Evolutionary conservation across 2,888 invertebrate genomes (phyloP).

Genomic region (Masnerella sp.): DNA sequence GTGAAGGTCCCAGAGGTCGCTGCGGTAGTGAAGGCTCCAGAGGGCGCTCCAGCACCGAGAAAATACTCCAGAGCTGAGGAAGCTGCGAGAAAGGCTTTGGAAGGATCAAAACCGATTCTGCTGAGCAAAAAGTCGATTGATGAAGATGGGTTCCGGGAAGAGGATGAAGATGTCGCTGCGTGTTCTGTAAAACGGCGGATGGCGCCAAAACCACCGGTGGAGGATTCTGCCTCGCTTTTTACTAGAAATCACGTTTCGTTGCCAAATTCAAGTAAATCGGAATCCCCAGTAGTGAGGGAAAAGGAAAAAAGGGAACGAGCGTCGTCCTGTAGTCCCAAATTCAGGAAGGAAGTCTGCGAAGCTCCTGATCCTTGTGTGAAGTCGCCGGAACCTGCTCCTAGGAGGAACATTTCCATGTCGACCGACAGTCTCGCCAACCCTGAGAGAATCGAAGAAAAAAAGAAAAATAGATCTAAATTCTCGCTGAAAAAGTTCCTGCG

Average conservation of each 20-base stretch:
- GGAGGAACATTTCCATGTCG: slow-evolving; percentile 85
- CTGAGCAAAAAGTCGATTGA: slow-evolving; percentile 49
- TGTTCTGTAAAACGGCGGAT: slow-evolving; percentile 83
- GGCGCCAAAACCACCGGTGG: slow-evolving; percentile 84
- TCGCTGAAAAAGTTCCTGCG: slow-evolving; percentile 90
- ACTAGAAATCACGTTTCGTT: slow-evolving; percentile 81
- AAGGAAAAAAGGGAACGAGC: slow-evolving; percentile 87
- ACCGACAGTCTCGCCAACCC: slow-evolving; percentile 83
- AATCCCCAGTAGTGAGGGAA: slow-evolving; percentile 85
- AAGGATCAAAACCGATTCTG: too few relatives aligned
- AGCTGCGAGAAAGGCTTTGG: too few relatives aligned
- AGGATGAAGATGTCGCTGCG: slow-evolving; percentile 71
- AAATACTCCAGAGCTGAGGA: too few relatives aligned
- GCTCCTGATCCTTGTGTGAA: slow-evolving; percentile 70
- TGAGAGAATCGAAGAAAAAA: slow-evolving; percentile 79
- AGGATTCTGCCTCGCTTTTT: slow-evolving; percentile 77
- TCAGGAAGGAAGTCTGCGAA: slow-evolving; percentile 78
- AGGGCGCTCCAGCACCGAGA: too few relatives aligned
- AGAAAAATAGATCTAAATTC: slow-evolving; percentile 85
- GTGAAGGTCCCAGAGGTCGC: too few relatives aligned
- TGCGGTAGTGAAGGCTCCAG: too few relatives aligned
- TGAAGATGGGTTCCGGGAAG: slow-evolving; percentile 61
- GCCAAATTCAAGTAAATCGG: slow-evolving; percentile 79
- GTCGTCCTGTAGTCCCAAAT: slow-evolving; percentile 82
- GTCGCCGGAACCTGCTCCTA: slow-evolving; percentile 82